Evolutionary conservation across 2,888 invertebrate species (phyloP), one percentile per base, ranked within the genome.

Genomic region (Leptothorax acervorum): DNA sequence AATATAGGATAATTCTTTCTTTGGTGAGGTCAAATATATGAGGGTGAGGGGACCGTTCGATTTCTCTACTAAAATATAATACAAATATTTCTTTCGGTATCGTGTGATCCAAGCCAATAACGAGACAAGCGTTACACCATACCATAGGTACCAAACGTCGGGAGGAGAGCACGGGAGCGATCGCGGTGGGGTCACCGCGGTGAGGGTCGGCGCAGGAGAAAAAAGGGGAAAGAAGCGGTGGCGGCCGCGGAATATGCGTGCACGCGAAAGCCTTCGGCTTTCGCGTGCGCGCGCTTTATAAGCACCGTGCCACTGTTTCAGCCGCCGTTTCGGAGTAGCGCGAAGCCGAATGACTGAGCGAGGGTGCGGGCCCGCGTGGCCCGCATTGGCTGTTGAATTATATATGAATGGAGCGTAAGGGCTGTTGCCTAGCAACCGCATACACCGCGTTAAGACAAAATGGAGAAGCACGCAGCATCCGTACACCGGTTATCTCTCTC

Each of bases 301-400:
- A 85, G 83, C 88, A 82, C 74, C 86, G 84, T 86, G 86, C 86
- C 86, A 82, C 89, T 88, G 90, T 91, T 93, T 89, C 89, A 90
- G 92, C 76, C 65, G 51, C 51, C 91, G 91, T 91, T 92, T 92
- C 91, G 87, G 89, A 90, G 86, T 85, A 85, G 86, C 91, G 88
- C 85, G 90, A 90, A 92, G 91, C 90, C 89, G 90, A 92, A 89
- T 90, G 92, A 92, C 87, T 88, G 89, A 90, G 91, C 90, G 92
- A 90, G 93, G 93, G 93, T 93, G 93, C 92, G 91, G 91, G 90
- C 87, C 94, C 94, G 94, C 95, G 94, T 94, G 95, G 95, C 94
- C 94, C 94, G 95, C 94, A 95, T 95, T 95, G 95, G 95, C 93
- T 94, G 94, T 89, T 95, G 94, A 95, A 95, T 95, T 95, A 95